These are phyloP conservation scores for Megatriorchis doriae DNA, from an alignment of 2,113 vertebrate species.

Conservation along the genomic window DNA sequence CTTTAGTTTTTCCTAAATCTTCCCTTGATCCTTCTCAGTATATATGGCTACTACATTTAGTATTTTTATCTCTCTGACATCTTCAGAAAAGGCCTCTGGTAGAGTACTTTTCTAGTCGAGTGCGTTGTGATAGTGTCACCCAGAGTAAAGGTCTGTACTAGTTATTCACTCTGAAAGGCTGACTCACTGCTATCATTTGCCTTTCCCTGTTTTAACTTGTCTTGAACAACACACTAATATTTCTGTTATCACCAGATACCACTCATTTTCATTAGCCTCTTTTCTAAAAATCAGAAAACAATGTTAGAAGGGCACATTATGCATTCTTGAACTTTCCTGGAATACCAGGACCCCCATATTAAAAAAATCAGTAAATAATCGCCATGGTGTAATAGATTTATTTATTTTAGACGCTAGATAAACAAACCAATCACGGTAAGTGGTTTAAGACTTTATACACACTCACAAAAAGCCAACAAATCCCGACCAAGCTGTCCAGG, in stretches of 20 bases:
- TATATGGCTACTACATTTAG: background rate
- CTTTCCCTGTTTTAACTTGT: background rate
- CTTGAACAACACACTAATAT: background rate
- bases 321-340: background rate
- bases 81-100: background rate
- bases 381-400: background rate
- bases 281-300: background rate
- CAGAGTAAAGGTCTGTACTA: background rate
- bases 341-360: background rate
- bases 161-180: conserved; percentile 6
- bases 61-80: background rate
- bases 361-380: background rate
- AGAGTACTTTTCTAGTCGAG: background rate
- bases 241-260: background rate
- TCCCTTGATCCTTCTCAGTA: background rate
- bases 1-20: background rate
- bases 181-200: background rate
- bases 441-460: background rate
- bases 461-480: background rate
- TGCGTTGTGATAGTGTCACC: background rate
- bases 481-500: background rate
- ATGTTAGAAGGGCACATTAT: background rate
- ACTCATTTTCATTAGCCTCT: background rate
- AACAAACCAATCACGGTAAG: background rate
- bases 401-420: background rate